Conservation (phyloP, 2,888 invertebrate genomes). For the Teleiodes luculella region DNA sequence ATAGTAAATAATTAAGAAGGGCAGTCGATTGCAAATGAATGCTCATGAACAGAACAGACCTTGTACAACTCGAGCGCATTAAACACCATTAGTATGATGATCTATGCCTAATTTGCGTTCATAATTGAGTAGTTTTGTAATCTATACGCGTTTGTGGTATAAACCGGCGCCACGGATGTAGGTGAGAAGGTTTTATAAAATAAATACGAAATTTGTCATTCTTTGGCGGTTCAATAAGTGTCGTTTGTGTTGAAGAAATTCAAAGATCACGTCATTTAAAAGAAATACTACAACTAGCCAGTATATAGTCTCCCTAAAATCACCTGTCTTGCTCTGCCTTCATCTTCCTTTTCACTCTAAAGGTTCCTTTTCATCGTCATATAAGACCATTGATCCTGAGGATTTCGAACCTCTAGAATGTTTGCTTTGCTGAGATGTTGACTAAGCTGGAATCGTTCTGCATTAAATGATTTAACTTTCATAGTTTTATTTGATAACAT, state of each 20-base stretch:
- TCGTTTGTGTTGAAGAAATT: not conserved
- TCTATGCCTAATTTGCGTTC: conserved; percentile 40
- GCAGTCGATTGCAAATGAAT: conserved; percentile 34
- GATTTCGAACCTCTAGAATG: not conserved
- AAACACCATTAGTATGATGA: conserved; percentile 41
- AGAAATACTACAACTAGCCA: too few species aligned
- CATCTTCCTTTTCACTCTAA: too few species aligned
- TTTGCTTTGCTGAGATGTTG: not conserved
- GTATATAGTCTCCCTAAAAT: too few species aligned
- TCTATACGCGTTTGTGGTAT: not conserved
- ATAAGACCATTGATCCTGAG: conserved; percentile 3
- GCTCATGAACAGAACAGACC: conserved; percentile 42
- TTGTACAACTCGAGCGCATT: conserved; percentile 25
- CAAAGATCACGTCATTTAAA: too few species aligned
- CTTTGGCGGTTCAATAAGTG: not conserved
- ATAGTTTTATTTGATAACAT: too few species aligned
- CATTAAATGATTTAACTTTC: too few species aligned
- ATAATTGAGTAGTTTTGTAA: conserved; percentile 23
- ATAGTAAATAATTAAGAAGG: not conserved
- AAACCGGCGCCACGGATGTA: conserved; percentile 2
- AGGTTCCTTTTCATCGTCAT: not conserved
- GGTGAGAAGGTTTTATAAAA: not conserved
- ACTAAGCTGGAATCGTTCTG: too few species aligned
- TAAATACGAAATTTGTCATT: not conserved
- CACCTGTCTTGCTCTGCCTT: too few species aligned